Evolutionary conservation across 1,140 invertebrate species (phyloP).

Genomic region (Neoseiulus cucumeris): DNA sequence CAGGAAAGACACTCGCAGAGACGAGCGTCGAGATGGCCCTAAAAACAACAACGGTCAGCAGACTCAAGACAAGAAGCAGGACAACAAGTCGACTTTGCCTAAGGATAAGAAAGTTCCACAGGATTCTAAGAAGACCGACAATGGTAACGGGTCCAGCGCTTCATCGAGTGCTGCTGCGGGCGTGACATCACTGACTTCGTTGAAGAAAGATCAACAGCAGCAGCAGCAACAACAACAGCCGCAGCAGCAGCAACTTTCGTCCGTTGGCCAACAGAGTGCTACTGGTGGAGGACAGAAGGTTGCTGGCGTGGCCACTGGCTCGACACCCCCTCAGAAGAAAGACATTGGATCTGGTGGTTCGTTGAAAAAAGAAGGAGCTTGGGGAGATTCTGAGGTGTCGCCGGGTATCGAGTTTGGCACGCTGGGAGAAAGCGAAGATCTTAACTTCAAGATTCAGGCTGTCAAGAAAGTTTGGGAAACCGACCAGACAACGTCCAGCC

Average conservation of each 20-base stretch:
- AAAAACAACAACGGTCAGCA: too few relatives aligned
- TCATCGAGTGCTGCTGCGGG: too few relatives aligned
- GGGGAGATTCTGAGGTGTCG: constrained; percentile 4
- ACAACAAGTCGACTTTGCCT: too few relatives aligned
- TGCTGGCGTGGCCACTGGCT: neutral
- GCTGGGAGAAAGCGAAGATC: constrained; percentile 3
- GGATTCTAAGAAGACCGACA: too few relatives aligned
- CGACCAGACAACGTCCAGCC: too few relatives aligned
- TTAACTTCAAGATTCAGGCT: constrained; percentile 3
- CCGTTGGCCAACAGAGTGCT: neutral
- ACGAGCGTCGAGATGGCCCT: too few relatives aligned
- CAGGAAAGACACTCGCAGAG: too few relatives aligned
- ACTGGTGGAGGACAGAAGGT: neutral
- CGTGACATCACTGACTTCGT: too few relatives aligned
- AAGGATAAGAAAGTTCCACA: too few relatives aligned
- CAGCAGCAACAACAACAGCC: neutral
- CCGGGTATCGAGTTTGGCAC: constrained; percentile 4
- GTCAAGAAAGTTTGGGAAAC: constrained; percentile 9
- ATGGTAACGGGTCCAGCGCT: too few relatives aligned
- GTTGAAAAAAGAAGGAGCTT: neutral
- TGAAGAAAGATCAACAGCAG: neutral
- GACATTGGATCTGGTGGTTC: neutral
- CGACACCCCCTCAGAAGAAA: neutral
- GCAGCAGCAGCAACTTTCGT: neutral
- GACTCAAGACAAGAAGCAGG: too few relatives aligned